A percentile compares a stretch with the other conserved stretches of the same genome.
Evolutionary conservation across 2,888 invertebrate genomes (phyloP).

Genomic region (Phoenoteleia sp.): DNA sequence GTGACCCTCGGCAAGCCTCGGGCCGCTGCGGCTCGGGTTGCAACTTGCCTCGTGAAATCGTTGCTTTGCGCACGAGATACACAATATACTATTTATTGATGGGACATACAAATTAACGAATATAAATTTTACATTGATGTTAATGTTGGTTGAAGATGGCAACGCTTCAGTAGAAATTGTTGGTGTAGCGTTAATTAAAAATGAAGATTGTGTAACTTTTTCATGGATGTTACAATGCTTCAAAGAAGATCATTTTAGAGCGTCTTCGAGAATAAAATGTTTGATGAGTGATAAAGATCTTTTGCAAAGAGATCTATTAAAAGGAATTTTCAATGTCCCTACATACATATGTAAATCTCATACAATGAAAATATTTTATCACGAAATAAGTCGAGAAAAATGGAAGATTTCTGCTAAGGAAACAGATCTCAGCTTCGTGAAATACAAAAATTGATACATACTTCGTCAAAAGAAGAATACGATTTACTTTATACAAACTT

Average conservation of each 20-base stretch:
- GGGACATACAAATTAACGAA: too few relatives aligned
- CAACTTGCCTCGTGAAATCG: too few relatives aligned
- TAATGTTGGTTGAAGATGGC: too few relatives aligned
- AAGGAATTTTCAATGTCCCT: conserved; percentile 19
- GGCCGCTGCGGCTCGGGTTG: too few relatives aligned
- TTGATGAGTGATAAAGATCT: conserved; percentile 72
- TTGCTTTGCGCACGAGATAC: too few relatives aligned
- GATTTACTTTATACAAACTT: conserved; percentile 18
- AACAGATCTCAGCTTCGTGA: too few relatives aligned
- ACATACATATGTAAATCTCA: conserved; percentile 34
- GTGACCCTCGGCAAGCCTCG: too few relatives aligned
- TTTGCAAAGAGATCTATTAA: conserved; percentile 10
- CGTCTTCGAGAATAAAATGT: conserved; percentile 30
- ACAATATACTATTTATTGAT: too few relatives aligned
- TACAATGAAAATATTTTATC: conserved; percentile 22
- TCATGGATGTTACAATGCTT: conserved; percentile 53
- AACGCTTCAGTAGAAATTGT: too few relatives aligned
- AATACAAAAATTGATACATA: conserved; percentile 28
- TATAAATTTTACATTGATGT: too few relatives aligned
- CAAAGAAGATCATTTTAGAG: conserved; percentile 36
- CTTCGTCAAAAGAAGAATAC: not conserved
- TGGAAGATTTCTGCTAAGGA: too few relatives aligned
- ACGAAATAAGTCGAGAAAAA: conserved; percentile 5
- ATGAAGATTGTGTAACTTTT: conserved; percentile 58
- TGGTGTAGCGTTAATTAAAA: conserved; percentile 51